phyloP scores from a whole-genome alignment of 2,113 vertebrate species.

The Cacatua alba region DNA sequence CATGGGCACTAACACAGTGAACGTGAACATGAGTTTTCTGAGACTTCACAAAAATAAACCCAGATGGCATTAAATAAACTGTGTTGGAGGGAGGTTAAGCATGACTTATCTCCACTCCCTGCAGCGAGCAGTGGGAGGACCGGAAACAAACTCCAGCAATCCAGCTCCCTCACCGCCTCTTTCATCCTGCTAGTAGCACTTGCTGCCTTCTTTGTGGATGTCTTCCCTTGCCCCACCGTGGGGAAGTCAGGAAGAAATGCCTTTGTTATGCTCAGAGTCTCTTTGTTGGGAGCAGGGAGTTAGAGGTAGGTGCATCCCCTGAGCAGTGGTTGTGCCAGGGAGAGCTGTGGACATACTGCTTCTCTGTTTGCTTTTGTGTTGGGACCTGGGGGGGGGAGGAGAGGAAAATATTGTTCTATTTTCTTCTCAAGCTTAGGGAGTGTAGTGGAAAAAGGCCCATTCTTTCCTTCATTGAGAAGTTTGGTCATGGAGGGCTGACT shows the following conservation, averaged over 20 bases:
- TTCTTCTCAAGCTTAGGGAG: not conserved
- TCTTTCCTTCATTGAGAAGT: slow-evolving; percentile 23
- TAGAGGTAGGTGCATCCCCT: not conserved
- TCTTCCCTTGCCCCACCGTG: not conserved
- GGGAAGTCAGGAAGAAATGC: not conserved
- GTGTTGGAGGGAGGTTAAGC: not conserved
- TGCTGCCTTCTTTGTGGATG: not conserved
- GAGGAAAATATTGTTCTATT: not conserved
- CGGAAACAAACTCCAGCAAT: not conserved
- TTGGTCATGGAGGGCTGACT: slow-evolving; percentile 47
- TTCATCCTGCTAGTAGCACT: not conserved
- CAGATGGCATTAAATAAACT: slow-evolving; percentile 3
- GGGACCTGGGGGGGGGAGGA: not conserved
- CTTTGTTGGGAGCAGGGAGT: not conserved
- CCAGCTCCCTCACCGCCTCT: not conserved
- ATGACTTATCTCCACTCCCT: not conserved
- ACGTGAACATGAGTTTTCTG: not conserved
- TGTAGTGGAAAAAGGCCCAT: not conserved
- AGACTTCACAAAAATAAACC: slow-evolving; percentile 1
- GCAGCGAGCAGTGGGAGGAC: not conserved
- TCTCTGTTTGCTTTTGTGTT: not conserved
- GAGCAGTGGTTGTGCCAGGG: not conserved
- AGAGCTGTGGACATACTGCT: not conserved
- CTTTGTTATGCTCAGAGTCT: not conserved
- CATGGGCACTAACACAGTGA: not conserved